These are phyloP conservation scores for Drosophila lacteicornis DNA, from an alignment of 1,140 invertebrate genomes.

Conservation along the genomic window DNA sequence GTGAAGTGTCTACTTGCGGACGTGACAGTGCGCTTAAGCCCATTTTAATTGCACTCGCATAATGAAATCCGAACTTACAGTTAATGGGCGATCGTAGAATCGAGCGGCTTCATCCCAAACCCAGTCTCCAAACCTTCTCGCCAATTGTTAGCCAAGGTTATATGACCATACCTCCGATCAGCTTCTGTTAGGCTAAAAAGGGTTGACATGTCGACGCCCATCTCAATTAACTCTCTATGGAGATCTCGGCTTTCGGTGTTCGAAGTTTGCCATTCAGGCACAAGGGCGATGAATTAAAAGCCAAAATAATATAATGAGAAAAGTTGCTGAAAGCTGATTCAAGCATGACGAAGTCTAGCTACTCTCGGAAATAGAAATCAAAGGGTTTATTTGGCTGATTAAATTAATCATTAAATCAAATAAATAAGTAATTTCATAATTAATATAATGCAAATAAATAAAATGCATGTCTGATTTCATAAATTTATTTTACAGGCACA, in stretches of 20 bases:
- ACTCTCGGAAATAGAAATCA: conserved; percentile 16
- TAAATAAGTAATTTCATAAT: background rate
- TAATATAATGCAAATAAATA: background rate
- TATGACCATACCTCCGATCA: background rate
- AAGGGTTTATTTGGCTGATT: background rate
- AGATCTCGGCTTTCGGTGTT: conserved; percentile 18
- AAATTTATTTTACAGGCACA: background rate
- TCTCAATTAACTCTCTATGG: conserved; percentile 4
- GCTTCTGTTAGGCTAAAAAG: conserved; percentile 8
- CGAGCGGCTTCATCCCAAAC: conserved; percentile 44
- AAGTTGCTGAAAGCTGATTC: conserved; percentile 7
- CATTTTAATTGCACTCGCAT: conserved; percentile 70
- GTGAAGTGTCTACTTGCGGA: conserved; percentile 55
- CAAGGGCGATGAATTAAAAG: conserved; percentile 30
- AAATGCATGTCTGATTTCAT: background rate
- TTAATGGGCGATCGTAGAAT: conserved; percentile 59
- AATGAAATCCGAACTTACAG: conserved; percentile 45
- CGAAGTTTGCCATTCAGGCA: conserved; percentile 32
- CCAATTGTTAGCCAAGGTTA: conserved; percentile 21
- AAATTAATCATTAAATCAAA: background rate
- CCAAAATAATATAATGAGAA: conserved; percentile 16
- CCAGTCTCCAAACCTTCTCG: conserved; percentile 8
- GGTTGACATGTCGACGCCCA: conserved; percentile 34
- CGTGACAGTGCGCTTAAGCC: conserved; percentile 62
- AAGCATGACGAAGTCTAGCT: conserved; percentile 6